Evolutionary conservation across 2,888 invertebrate species (phyloP).

Genomic region (Matsumyia berberina): DNA sequence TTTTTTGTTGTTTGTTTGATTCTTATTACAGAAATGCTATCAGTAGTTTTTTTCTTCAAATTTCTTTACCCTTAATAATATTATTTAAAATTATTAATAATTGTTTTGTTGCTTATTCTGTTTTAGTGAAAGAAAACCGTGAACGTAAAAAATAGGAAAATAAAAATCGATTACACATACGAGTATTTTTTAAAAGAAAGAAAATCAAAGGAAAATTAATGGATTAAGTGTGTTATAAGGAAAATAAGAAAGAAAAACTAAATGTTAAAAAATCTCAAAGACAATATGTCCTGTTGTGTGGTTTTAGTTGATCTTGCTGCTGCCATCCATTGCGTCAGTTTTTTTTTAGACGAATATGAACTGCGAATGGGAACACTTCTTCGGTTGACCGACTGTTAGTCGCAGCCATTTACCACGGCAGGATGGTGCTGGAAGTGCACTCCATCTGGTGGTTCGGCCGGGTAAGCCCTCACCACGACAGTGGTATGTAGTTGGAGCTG

Average conservation of each 20-base stretch:
- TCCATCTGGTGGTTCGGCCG: conserved; percentile 91
- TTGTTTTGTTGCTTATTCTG: conserved; percentile 33
- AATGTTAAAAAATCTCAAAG: conserved; percentile 32
- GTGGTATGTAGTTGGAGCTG: conserved; percentile 79
- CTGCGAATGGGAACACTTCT: conserved; percentile 83
- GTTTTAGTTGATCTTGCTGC: conserved; percentile 12
- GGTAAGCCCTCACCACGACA: conserved; percentile 94
- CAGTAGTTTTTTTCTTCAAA: conserved; percentile 56
- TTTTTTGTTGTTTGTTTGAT: conserved; percentile 37
- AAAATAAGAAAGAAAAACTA: conserved; percentile 11
- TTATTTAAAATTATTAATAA: conserved; percentile 60
- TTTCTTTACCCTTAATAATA: conserved; percentile 55
- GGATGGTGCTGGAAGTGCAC: conserved; percentile 92
- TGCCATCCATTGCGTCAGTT: background rate
- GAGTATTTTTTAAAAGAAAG: conserved; percentile 33
- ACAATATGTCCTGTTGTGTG: conserved; percentile 71
- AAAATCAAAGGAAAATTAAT: background rate
- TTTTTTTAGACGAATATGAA: conserved; percentile 83
- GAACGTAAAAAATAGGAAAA: conserved; percentile 36
- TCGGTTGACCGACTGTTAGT: conserved; percentile 84
- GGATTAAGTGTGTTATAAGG: background rate
- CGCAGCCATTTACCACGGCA: conserved; percentile 96
- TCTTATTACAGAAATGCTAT: conserved; percentile 69
- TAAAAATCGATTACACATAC: conserved; percentile 36
- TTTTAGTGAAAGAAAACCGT: conserved; percentile 58